Conservation (phyloP, 2,797 vertebrate genomes). For the Diglossa cyanea region DNA sequence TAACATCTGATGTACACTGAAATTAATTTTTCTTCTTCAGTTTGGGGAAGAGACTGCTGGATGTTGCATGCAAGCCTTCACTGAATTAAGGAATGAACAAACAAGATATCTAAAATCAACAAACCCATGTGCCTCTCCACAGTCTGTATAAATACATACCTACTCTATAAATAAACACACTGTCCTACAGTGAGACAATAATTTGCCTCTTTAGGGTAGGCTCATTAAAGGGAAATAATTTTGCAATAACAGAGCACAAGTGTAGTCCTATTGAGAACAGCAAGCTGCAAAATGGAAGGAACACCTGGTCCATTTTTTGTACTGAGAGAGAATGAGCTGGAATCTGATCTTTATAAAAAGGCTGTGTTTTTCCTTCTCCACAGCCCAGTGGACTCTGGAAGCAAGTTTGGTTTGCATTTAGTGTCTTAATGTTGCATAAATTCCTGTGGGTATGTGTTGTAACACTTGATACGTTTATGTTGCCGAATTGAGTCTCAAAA, state of each 20-base stretch:
- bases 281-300: background rate
- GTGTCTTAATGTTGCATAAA: background rate
- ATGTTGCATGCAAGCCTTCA: background rate
- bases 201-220: conserved; percentile 11
- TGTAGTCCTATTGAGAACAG: conserved; percentile 5
- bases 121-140: background rate
- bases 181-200: background rate
- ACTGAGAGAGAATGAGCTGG: background rate
- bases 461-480: background rate
- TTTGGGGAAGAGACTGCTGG: background rate
- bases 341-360: background rate
- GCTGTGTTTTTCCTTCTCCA: background rate
- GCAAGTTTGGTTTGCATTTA: background rate
- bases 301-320: conserved; percentile 13
- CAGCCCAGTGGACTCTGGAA: background rate
- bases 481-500: background rate
- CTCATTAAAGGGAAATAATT: conserved; percentile 47
- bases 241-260: conserved; percentile 18
- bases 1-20: background rate
- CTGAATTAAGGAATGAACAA: conserved; percentile 15
- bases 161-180: background rate
- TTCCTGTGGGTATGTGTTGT: background rate
- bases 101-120: conserved; percentile 15
- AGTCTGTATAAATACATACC: background rate
- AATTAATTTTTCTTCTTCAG: background rate